Percentiles rank a stretch among this genome's conserved stretches.
phyloP scores from a whole-genome alignment of 37 sponge, comb jelly and placozoan genomes.

The Tethya wilhelma region DNA sequence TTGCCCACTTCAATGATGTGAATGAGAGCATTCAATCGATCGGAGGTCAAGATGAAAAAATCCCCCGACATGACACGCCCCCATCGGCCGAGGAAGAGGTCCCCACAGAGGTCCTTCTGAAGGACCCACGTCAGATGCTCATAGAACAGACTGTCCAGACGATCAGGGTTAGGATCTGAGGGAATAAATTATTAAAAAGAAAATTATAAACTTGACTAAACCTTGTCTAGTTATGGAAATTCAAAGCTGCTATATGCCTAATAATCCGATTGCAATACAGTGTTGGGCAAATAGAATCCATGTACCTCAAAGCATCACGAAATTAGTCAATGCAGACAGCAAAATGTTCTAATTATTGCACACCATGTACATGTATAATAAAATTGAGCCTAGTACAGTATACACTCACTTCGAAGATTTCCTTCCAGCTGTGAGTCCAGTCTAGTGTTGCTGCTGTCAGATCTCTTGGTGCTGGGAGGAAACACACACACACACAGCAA shows the following conservation, averaged over 20 bases:
- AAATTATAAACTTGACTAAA: no score
- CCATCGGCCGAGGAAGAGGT: constrained; percentile 94
- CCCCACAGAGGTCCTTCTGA: constrained; percentile 91
- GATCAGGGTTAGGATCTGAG: constrained; percentile 76
- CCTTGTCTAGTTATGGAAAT: neutral
- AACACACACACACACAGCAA: no score
- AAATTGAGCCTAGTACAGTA: neutral
- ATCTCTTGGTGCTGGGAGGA: constrained; percentile 77
- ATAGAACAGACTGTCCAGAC: constrained; percentile 93
- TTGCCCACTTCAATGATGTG: constrained; percentile 98
- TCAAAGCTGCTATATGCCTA: neutral
- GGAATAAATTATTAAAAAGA: no score
- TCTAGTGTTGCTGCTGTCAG: constrained; percentile 79
- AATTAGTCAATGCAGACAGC: no score
- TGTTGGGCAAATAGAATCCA: no score
- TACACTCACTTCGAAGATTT: constrained; percentile 56
- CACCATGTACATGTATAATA: neutral
- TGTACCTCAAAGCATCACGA: constrained; percentile 1
- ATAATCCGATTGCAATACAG: no score
- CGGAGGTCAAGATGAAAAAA: constrained; percentile 92
- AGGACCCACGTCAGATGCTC: constrained; percentile 95
- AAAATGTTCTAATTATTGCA: no score
- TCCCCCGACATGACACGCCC: constrained; percentile 90
- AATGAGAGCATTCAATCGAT: constrained; percentile 90
- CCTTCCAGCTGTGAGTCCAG: constrained; percentile 83